These are phyloP conservation scores for Melanotaenia parkinsoni DNA, from an alignment of 2,797 vertebrate species.

Conservation along the genomic window DNA sequence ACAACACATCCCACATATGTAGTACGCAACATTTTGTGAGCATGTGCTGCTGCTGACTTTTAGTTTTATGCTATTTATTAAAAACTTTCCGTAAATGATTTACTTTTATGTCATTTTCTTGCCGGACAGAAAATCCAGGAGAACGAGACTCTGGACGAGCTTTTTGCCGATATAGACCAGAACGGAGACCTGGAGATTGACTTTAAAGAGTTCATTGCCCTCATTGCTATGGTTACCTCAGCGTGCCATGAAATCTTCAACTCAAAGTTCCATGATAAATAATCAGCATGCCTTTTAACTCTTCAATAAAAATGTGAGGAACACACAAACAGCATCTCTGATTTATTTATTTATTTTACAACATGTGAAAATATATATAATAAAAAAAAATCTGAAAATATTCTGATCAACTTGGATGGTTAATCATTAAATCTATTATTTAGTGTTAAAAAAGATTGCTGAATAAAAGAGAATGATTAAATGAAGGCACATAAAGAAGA, in stretches of 20 bases:
- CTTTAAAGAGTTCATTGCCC: constrained; percentile 82
- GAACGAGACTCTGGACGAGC: constrained; percentile 74
- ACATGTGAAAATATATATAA: neutral
- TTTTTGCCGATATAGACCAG: constrained; percentile 82
- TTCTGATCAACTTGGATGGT: neutral
- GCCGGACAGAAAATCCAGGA: constrained; percentile 79
- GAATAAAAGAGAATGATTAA: constrained; percentile 13
- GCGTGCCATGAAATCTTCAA: constrained; percentile 76
- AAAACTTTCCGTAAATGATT: neutral
- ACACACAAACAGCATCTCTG: constrained; percentile 1
- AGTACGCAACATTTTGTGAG: neutral
- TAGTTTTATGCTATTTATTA: neutral
- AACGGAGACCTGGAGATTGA: constrained; percentile 83
- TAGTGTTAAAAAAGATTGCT: neutral
- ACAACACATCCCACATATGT: neutral
- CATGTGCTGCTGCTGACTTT: neutral
- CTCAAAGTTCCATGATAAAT: constrained; percentile 11
- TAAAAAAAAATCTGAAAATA: neutral
- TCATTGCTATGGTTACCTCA: constrained; percentile 84
- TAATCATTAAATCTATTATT: neutral
- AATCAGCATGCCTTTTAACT: constrained; percentile 9
- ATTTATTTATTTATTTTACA: neutral
- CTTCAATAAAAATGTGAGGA: neutral
- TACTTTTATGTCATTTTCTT: constrained; percentile 5
- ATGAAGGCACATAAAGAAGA: neutral